These are phyloP conservation scores for Euphysa ruthae DNA, from an alignment of 30 jellyfish, hydroid and myxozoan species.

Conservation along the genomic window DNA sequence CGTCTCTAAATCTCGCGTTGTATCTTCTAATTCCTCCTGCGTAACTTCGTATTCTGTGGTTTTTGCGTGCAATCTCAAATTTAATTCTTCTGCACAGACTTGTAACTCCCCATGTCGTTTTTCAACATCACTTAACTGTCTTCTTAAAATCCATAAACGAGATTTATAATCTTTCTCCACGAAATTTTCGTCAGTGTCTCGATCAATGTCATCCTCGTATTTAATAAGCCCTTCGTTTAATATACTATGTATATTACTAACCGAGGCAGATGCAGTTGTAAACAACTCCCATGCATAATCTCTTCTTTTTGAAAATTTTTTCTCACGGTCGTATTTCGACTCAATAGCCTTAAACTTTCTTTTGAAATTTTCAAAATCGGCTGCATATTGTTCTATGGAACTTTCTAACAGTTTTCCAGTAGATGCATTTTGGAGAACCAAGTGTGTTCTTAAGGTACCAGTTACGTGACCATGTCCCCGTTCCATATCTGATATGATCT, in stretches of 20 bases:
- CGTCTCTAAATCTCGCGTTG: slow-evolving; percentile 70
- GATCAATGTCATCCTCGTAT: slow-evolving; percentile 86
- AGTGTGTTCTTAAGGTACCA: slow-evolving; percentile 81
- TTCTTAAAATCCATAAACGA: slow-evolving; percentile 79
- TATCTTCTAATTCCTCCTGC: slow-evolving; percentile 92
- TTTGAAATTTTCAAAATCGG: slow-evolving; percentile 54
- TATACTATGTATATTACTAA: slow-evolving; percentile 61
- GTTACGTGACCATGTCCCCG: slow-evolving; percentile 98
- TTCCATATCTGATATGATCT: slow-evolving; percentile 88
- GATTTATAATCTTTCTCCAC: slow-evolving; percentile 86
- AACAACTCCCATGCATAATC: slow-evolving; percentile 79
- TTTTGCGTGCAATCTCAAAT: slow-evolving; percentile 86
- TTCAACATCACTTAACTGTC: slow-evolving; percentile 87
- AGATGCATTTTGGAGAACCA: slow-evolving; percentile 72
- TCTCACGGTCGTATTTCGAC: slow-evolving; percentile 58
- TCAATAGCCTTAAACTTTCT: slow-evolving; percentile 55
- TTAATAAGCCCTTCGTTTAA: slow-evolving; percentile 75
- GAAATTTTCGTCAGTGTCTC: slow-evolving; percentile 72
- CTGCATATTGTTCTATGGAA: slow-evolving; percentile 67
- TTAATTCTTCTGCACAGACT: slow-evolving; percentile 88
- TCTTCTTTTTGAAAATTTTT: slow-evolving; percentile 46
- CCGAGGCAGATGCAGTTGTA: slow-evolving; percentile 82
- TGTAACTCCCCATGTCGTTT: slow-evolving; percentile 85
- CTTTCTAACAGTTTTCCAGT: slow-evolving; percentile 77
- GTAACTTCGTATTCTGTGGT: slow-evolving; percentile 93